These are phyloP conservation scores for Acleris cristana DNA, from an alignment of 2,888 invertebrate species.

Conservation along the genomic window DNA sequence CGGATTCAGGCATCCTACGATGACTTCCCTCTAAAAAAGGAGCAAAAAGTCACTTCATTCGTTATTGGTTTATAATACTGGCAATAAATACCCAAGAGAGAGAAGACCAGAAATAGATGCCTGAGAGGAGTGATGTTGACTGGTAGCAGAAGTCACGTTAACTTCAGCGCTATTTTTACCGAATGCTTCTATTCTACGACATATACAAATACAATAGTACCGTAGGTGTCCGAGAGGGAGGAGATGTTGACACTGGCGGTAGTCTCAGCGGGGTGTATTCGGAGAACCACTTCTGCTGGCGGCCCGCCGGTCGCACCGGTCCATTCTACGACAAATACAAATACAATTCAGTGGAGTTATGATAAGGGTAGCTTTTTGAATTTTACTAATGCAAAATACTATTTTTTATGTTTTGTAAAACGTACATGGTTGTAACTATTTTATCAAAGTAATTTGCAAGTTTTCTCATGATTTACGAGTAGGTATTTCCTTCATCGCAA, in stretches of 20 bases:
- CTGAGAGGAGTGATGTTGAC: not conserved
- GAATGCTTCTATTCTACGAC: not conserved
- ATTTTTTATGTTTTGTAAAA: no score
- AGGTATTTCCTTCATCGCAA: no score
- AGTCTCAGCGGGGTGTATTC: constrained; percentile 65
- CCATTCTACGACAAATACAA: constrained; percentile 63
- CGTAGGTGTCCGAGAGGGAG: constrained; percentile 53
- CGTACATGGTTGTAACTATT: no score
- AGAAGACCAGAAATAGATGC: not conserved
- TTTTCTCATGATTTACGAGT: no score
- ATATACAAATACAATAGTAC: constrained; percentile 36
- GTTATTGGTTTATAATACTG: no score
- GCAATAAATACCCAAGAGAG: not conserved
- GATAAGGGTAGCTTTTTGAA: no score
- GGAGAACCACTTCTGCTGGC: constrained; percentile 72
- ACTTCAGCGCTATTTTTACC: not conserved
- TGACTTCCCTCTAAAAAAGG: no score
- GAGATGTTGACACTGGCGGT: constrained; percentile 57
- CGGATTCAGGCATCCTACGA: no score
- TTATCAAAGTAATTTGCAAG: no score
- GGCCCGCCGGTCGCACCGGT: constrained; percentile 76
- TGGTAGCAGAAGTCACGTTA: not conserved
- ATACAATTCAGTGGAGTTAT: constrained; percentile 1
- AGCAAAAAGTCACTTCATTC: no score
- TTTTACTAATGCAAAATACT: no score